Evolutionary conservation across 2,797 vertebrate genomes (phyloP), one percentile per base, ranked within the genome.

Genomic region (Poecilia picta): DNA sequence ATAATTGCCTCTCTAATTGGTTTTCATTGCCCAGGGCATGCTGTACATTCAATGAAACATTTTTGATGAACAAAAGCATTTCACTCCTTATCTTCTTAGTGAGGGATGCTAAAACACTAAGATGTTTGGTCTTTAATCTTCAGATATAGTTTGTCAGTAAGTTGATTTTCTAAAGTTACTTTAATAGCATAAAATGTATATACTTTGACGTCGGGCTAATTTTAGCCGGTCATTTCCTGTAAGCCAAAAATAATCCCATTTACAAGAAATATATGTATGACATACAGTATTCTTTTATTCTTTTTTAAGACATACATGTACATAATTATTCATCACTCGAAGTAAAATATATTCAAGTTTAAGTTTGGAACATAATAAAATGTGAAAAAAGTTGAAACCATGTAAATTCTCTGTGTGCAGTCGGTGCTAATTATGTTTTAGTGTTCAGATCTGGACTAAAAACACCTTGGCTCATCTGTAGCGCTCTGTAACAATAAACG

Each of bases 1-100:
- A 70, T 70, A 41, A 70, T 70, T 70, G 39, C 23, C 39, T 70
- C 39, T 70, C 39, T 70, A 70, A 70, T 70, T 70, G 66, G 66
- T 43, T 70, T 70, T 70, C 23, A 41, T 70, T n/a, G 66, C 66
- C 66, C 39, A n/a, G 11, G 39, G 66, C 66, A 43, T 23, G 6
- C 23, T 43, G 66, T 70, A 43, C 23, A 25, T 43, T 70, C 39
- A 70, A 43, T 70, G 66, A 70, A 25, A 39, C 20, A 68, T 68
- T 68, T 68, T 23, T 68, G 39, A 70, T 15, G 66, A 70, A 70
- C 23, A 41, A 43, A 70, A 71, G 25, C 25, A 71, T 28, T 71
- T 16, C 68, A 71, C 5, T 45, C 23, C 41, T 71, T 4, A 45
- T 46, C 25, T 45, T 43, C 20, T 11, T 43, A 70, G 12, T n/a